Conservation (phyloP, 2,797 vertebrate species). For the Hoplostethus atlanticus region DNA sequence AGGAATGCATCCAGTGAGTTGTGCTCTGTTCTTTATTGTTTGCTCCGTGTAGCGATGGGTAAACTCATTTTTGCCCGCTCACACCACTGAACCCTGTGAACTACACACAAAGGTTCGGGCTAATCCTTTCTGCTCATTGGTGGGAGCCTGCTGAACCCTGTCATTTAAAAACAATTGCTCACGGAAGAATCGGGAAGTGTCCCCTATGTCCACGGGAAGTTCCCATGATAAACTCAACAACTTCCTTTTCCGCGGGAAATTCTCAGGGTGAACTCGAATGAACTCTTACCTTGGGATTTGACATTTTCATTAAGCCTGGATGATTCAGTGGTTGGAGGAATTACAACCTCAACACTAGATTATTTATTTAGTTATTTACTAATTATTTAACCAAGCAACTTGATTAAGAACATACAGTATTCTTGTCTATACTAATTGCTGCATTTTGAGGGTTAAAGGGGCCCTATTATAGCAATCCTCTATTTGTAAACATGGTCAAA, state of each 20-base stretch:
- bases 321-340: not conserved
- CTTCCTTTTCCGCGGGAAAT: conserved; percentile 51
- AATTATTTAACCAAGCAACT: too few relatives aligned
- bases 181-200: conserved; percentile 46
- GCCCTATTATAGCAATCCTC: too few relatives aligned
- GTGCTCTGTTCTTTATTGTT: conserved; percentile 36
- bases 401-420: too few relatives aligned
- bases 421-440: too few relatives aligned
- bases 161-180: conserved; percentile 40
- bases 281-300: conserved; percentile 26
- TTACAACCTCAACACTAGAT: too few relatives aligned
- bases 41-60: conserved; percentile 23
- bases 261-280: not conserved
- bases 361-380: too few relatives aligned
- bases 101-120: conserved; percentile 9
- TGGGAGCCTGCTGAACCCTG: not conserved
- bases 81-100: conserved; percentile 34
- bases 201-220: conserved; percentile 53
- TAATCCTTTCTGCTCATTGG: not conserved
- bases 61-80: conserved; percentile 32
- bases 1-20: conserved; percentile 34
- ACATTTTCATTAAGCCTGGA: not conserved
- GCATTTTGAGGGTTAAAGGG: too few relatives aligned
- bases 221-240: conserved; percentile 42
- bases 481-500: too few relatives aligned